Evolutionary conservation across 2,113 vertebrate species (phyloP).

Genomic region (Bubo scandiacus): DNA sequence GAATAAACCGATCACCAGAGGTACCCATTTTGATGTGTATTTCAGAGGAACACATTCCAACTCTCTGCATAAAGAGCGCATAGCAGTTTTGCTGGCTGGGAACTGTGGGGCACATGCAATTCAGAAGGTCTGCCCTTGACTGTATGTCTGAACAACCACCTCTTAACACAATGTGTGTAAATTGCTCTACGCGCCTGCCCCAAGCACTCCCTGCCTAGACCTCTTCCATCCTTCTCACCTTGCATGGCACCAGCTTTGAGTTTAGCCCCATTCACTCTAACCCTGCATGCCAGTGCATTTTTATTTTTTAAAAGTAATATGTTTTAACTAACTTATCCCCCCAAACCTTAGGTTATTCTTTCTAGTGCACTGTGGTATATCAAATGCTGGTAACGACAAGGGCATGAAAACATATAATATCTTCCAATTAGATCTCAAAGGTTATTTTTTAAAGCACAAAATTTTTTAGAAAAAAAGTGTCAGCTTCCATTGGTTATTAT

Average conservation of each 20-base stretch:
- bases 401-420: conserved; percentile 68
- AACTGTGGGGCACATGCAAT: neutral
- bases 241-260: conserved; percentile 7
- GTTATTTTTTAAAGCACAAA: conserved; percentile 65
- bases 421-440: conserved; percentile 63
- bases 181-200: conserved; percentile 18
- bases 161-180: neutral
- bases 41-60: neutral
- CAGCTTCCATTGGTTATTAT: conserved; percentile 98
- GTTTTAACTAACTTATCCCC: conserved; percentile 31
- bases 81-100: conserved; percentile 26
- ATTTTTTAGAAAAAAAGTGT: conserved; percentile 67
- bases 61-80: conserved; percentile 21
- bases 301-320: conserved; percentile 33
- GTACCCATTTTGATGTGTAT: neutral
- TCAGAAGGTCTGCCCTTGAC: neutral
- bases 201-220: conserved; percentile 5
- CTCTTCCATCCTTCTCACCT: neutral
- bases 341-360: conserved; percentile 48
- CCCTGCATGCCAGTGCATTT: conserved; percentile 24
- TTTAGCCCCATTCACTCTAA: conserved; percentile 48
- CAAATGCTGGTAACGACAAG: conserved; percentile 71
- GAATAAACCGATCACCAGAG: conserved; percentile 11
- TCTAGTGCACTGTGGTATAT: conserved; percentile 70
- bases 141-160: neutral